Base-by-base conservation (phyloP, 2,113 vertebrate species). In the Meriones unguiculatus region DNA sequence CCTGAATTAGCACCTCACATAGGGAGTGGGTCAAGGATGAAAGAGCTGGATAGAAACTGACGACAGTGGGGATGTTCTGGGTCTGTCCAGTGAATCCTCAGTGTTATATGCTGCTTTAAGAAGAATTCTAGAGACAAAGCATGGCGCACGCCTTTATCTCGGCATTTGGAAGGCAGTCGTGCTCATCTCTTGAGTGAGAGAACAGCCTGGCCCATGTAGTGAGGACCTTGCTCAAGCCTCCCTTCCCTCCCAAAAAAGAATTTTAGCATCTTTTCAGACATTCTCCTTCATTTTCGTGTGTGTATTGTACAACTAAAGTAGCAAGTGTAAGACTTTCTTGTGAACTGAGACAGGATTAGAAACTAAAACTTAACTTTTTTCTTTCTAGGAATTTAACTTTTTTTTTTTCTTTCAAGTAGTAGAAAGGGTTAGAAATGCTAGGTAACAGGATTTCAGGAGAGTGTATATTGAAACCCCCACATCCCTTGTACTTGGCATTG, bases 41-140 rank as follows among this genome's bases (percentile, higher is more conserved):
- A 72, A 93, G 93, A 81, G 69, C 81, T 94, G 50, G 87, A 91
- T 96, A 92, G 89, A 91, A 93, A 96, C 89, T 90, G 84, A 65
- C 92, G 93, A 75, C 59, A 93, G 2, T 92, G 87, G 59, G 50
- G 18, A 41, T 84, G 59, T 75, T 69, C 59, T 46, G 46, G 46
- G 46, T 41, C 5, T 80, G 35, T 80, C 81, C 80, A 77, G 28
- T 65, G 81, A 91, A 57, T 89, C 28, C 59, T 80, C 10, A 78
- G 52, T 90, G 46, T 84, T 73, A 65, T 94, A 72, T 69, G 35
- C 75, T 90, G 64, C 18, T 77, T 82, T 81, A 72, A 85, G 91
- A 90, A 89, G 89, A 94, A 89, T 85, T 88, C 32, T 17, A 67
- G 72, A 38, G 72, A n/a, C n/a, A 62, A 59, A 62, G n/a, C 81